Conservation (phyloP, 2,797 vertebrate species). For the Halcyon chelicuti region DNA sequence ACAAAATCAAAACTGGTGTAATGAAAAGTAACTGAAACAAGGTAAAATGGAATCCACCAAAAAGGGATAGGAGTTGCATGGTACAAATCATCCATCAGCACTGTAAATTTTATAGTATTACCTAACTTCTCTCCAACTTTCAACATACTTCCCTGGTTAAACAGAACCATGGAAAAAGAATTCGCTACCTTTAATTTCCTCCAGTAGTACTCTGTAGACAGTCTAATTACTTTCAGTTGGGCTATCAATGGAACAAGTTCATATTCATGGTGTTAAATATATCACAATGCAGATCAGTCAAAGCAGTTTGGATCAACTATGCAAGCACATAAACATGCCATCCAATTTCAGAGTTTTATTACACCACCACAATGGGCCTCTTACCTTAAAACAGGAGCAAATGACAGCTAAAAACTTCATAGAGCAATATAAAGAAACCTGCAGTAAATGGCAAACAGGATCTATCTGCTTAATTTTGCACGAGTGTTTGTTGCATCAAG, state of each 20-base stretch:
- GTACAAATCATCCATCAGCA: background rate
- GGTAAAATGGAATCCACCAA: background rate
- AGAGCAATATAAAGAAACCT: background rate
- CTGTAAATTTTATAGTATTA: background rate
- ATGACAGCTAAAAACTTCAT: background rate
- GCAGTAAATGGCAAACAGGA: background rate
- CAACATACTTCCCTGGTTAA: background rate
- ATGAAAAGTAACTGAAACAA: background rate
- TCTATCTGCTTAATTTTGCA: constrained; percentile 25
- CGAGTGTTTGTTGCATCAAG: background rate
- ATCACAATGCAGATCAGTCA: background rate
- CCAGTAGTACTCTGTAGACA: background rate
- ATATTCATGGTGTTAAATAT: background rate
- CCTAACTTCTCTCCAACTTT: background rate
- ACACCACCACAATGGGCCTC: background rate
- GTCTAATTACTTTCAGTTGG: background rate
- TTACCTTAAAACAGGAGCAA: constrained; percentile 26
- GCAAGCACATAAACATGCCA: background rate
- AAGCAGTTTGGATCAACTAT: background rate
- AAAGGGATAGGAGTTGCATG: background rate
- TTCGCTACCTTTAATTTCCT: background rate
- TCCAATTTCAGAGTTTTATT: background rate
- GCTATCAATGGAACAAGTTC: background rate
- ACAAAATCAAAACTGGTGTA: background rate
- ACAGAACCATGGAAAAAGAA: background rate